phyloP scores from a whole-genome alignment of 2,888 invertebrate species.

The Yponomeuta sedellus region DNA sequence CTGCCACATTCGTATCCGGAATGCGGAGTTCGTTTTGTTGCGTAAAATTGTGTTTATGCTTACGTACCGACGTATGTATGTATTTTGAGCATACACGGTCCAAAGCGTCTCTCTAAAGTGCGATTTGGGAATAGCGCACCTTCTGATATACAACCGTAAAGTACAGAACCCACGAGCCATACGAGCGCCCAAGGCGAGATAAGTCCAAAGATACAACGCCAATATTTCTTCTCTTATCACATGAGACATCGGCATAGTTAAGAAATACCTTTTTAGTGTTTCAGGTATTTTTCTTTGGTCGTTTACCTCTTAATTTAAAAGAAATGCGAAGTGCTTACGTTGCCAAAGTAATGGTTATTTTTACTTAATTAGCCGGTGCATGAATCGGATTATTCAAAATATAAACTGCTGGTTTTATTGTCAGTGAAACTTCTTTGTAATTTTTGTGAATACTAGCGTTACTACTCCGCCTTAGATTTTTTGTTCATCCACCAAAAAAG shows the following conservation, averaged over 20 bases:
- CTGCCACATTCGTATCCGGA: slow-evolving; percentile 43
- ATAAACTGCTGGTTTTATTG: background rate
- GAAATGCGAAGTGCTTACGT: slow-evolving; percentile 3
- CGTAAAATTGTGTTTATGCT: slow-evolving; percentile 21
- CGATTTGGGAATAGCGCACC: slow-evolving; percentile 76
- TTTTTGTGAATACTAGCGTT: background rate
- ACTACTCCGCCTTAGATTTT: background rate
- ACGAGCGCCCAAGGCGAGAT: slow-evolving; percentile 28
- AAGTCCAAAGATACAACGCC: slow-evolving; percentile 27
- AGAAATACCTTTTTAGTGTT: slow-evolving; percentile 8
- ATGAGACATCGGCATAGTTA: slow-evolving; percentile 12
- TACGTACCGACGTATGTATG: slow-evolving; percentile 24
- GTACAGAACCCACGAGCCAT: slow-evolving; percentile 39
- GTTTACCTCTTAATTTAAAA: slow-evolving; percentile 14
- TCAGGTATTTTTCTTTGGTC: slow-evolving; percentile 6
- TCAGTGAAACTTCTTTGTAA: background rate
- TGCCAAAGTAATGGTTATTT: slow-evolving; percentile 1
- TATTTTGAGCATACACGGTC: slow-evolving; percentile 44
- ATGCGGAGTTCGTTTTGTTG: slow-evolving; percentile 29
- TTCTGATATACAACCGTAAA: slow-evolving; percentile 69
- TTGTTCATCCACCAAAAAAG: background rate
- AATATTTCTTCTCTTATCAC: background rate
- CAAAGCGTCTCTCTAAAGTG: slow-evolving; percentile 67
- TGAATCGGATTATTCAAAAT: background rate
- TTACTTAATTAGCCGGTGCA: slow-evolving; percentile 3